Conservation (phyloP, 2,888 invertebrate species). For the Sphaerophoria taeniata region DNA sequence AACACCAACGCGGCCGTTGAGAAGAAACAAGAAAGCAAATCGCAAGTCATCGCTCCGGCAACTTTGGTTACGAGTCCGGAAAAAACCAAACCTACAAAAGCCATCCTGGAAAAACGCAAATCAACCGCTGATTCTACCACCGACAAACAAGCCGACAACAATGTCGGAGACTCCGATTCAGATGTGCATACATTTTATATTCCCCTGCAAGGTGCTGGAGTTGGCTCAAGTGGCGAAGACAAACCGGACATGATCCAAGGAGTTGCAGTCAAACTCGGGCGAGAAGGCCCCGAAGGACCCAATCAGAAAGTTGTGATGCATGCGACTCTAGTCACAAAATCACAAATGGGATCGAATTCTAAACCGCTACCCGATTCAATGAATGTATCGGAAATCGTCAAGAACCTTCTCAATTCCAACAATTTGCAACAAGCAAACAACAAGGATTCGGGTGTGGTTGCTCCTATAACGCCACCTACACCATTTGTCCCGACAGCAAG, state of each 20-base stretch:
- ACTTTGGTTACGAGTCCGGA: constrained; percentile 80
- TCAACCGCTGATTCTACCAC: constrained; percentile 51
- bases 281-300: constrained; percentile 86
- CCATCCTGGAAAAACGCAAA: constrained; percentile 82
- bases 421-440: constrained; percentile 64
- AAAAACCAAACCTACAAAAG: constrained; percentile 84
- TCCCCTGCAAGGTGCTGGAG: constrained; percentile 84
- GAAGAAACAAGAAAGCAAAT: constrained; percentile 77
- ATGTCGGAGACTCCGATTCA: constrained; percentile 84
- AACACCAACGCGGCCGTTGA: constrained; percentile 76
- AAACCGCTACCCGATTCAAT: constrained; percentile 81
- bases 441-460: constrained; percentile 51
- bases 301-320: constrained; percentile 86
- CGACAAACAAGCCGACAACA: constrained; percentile 68
- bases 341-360: constrained; percentile 83
- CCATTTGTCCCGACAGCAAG: constrained; percentile 9
- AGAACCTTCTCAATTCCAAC: constrained; percentile 79
- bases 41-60: constrained; percentile 80
- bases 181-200: constrained; percentile 87
- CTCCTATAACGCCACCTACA: constrained; percentile 39
- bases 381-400: constrained; percentile 82
- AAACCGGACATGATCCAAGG: constrained; percentile 84
- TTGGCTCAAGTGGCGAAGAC: constrained; percentile 78
- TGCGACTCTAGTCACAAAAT: constrained; percentile 87
- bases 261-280: constrained; percentile 86